Evolutionary conservation across 2,888 invertebrate genomes (phyloP), one percentile per base, ranked within the genome.

Genomic region (Eumacrocentrus americanus): DNA sequence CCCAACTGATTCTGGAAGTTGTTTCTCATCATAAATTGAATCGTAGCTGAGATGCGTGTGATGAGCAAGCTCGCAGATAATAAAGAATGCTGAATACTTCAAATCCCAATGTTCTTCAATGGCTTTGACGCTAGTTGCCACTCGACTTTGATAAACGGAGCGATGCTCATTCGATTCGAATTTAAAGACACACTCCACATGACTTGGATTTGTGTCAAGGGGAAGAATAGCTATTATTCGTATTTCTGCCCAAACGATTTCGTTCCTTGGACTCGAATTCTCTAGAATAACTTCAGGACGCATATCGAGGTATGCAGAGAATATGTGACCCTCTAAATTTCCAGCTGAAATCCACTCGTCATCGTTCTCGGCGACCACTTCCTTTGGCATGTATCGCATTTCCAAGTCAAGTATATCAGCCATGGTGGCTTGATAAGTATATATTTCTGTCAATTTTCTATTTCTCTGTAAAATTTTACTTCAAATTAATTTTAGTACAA

Each of bases 51-150:
- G 46, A 42, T 46, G 52, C 46, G 53, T 66, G 53, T 50, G 62
- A 54, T 65, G 70, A 64, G 25, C 64, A 63, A 77, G 67, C 46
- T 77, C 81, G 61, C 83, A 83, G 65, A 79, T 73, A 11, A 82
- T 74, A 53, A 78, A 79, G 69, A 77, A 82, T 0, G 79, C 81
- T 2, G 81, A 78, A 69, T 81, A 85, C 29, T 74, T 73, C n/a
- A 82, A 75, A 40, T 81, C 78, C 76, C 82, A 82, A 67, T 84
- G 81, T 40, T 84, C 84, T 16, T 81, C 74, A 62, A 84, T 79
- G 37, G 82, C 74, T 29, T 75, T 74, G 29, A 81, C 81, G 65
- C 75, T 72, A 56, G 76, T 74, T 1, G 80, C 78, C 12, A 67
- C 60, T 9, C 72, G 69, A 74, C 79, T 67, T 77, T 75, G 2